A percentile compares a stretch with the other conserved stretches of the same genome.
These are phyloP conservation scores for Connochaetes taurinus DNA, from an alignment of 2,113 vertebrate species.

Conservation along the genomic window DNA sequence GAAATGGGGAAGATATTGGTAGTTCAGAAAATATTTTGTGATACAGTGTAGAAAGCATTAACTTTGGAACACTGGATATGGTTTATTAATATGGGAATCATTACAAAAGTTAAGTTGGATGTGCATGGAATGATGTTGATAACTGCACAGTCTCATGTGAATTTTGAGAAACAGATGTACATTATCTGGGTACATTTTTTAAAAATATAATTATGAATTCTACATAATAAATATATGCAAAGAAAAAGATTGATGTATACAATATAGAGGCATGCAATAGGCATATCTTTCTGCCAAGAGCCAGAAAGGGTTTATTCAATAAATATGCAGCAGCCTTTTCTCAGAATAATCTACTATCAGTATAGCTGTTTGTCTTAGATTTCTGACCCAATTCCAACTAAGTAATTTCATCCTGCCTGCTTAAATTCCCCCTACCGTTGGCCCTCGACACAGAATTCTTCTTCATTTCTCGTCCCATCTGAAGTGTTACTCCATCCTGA, in stretches of 20 bases:
- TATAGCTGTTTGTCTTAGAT: neutral
- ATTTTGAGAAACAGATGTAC: neutral
- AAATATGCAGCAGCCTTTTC: neutral
- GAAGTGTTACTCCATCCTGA: conserved; percentile 29
- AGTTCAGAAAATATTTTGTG: conserved; percentile 4
- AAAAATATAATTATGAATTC: neutral
- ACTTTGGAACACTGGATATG: neutral
- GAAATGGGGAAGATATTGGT: neutral
- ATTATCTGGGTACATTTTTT: neutral
- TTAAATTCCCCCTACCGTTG: neutral
- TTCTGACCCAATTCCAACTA: conserved; percentile 34
- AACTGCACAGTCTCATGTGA: neutral
- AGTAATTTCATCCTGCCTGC: conserved; percentile 41
- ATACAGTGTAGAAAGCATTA: neutral
- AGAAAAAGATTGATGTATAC: neutral
- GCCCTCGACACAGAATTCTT: conserved; percentile 21
- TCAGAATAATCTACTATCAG: neutral
- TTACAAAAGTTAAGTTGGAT: neutral
- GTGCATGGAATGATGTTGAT: neutral
- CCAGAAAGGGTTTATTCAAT: neutral
- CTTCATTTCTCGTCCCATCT: conserved; percentile 36
- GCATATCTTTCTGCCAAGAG: neutral
- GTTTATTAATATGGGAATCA: neutral
- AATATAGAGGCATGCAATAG: neutral
- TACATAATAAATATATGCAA: neutral